Base-by-base conservation (phyloP, 1,140 invertebrate species). In the Saccostrea cuccullata region DNA sequence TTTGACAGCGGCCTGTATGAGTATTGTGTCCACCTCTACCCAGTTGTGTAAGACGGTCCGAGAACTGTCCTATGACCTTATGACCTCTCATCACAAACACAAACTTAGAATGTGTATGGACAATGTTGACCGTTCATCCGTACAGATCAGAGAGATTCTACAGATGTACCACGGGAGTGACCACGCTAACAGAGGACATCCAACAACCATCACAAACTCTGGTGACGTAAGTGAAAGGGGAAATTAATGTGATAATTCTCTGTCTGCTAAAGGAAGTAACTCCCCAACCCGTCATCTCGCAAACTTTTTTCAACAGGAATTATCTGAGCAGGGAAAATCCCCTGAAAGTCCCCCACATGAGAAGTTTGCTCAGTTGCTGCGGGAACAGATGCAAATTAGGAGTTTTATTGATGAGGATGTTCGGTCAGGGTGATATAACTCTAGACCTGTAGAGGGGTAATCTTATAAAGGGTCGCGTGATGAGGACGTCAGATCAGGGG, bases 1-100 rank as follows among this genome's bases (percentile, higher is more conserved):
- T 90, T 55, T 91, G 90, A 2, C 89, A 94, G 93, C 92, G 13
- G 89, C 93, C 23, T 93, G 89, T 90, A 90, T 94, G 90, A 94
- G 91, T 86, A 91, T 94, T 58, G 91, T 93, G 11, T 90, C 92
- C 17, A 73, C 55, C 58, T 89, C 91, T 77, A 89, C 93, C 15
- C n/a, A n/a, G n/a, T n/a, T n/a, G n/a, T n/a, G n/a, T n/a, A n/a
- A n/a, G n/a, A n/a, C n/a, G n/a, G n/a, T 26, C 87, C 17, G 91
- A 92, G 55, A n/a, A n/a, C n/a, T n/a, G n/a, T n/a, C n/a, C n/a
- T n/a, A n/a, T n/a, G n/a, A n/a, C n/a, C n/a, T n/a, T n/a, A n/a
- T n/a, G n/a, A n/a, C n/a, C n/a, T n/a, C n/a, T n/a, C n/a, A n/a
- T n/a, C n/a, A n/a, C n/a, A n/a, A n/a, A n/a, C n/a, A n/a, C n/a